Evolutionary conservation across 2,113 vertebrate genomes (phyloP), one percentile per base, ranked within the genome.

Genomic region (Pelecanoides urinatrix): DNA sequence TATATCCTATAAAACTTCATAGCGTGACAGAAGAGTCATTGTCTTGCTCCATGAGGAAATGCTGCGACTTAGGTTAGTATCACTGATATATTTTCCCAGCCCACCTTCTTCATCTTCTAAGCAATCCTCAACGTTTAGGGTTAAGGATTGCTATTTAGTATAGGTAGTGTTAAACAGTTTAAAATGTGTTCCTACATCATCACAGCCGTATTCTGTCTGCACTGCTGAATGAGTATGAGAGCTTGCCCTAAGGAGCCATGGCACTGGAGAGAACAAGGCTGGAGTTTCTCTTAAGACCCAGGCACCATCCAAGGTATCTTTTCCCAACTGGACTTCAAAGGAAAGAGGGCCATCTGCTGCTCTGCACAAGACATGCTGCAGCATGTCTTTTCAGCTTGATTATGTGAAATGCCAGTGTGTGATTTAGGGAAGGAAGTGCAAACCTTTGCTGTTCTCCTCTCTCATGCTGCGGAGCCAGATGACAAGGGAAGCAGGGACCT

Each of bases 261-360:
- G 79, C 32, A 16, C 3, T 19, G 44, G 52, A 86, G 16, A 27
- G 21, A 73, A n/a, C 5, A 56, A 58, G 25, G n/a, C 25, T 83
- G 27, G 27, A 73, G 55, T 74, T 74, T 84, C 34, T 80, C 27
- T 10, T 5, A 25, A 68, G 25, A 74, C 10, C 5, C 21, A 55
- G 20, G 50, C 55, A 83, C 14, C 17, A 20, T 17, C 9, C 38
- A 23, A 38, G 22, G 25, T 44, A 71, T 67, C 30, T 56, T 75
- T 67, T 63, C 27, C 30, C 49, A 50, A 9, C 6, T 4, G 49
- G 12, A 76, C 36, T 66, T 84, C 34, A 93, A 86, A 89, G 86
- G 73, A 92, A 88, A 96, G 75, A 92, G 94, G 74, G 90, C 79
- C 95, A 95, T 45, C 90, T 96, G 91, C 90, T 95, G 94, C 42